Conservation (phyloP, 2,888 invertebrate genomes). For the Sarcophaga carnaria region DNA sequence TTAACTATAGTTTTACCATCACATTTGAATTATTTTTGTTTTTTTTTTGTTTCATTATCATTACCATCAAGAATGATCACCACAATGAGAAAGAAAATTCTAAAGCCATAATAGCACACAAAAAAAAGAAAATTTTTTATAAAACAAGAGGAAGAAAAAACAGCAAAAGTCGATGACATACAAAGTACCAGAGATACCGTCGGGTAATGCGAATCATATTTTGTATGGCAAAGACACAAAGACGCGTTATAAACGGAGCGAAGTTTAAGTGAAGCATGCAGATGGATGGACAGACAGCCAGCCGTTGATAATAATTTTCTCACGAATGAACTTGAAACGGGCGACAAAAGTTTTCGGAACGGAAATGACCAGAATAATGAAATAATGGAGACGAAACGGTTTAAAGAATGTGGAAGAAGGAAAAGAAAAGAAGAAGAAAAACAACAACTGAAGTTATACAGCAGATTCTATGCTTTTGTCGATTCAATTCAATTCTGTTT, state of each 20-base stretch:
- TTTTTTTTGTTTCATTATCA: not conserved
- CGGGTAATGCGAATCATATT: slow-evolving; percentile 7
- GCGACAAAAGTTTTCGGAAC: slow-evolving; percentile 68
- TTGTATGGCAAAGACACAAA: not conserved
- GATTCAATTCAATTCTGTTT: not conserved
- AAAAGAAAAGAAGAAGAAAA: not conserved
- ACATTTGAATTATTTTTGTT: not conserved
- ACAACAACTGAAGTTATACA: slow-evolving; percentile 41
- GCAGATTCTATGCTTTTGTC: slow-evolving; percentile 32
- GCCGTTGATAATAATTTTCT: slow-evolving; percentile 60
- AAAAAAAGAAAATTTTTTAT: slow-evolving; percentile 11
- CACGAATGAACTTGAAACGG: slow-evolving; percentile 69
- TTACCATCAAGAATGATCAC: not conserved
- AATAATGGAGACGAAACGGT: slow-evolving; percentile 49
- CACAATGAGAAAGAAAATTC: not conserved
- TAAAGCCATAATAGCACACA: not conserved
- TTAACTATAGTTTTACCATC: not conserved
- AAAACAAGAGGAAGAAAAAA: not conserved
- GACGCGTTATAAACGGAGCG: slow-evolving; percentile 1
- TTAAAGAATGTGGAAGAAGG: slow-evolving; percentile 7
- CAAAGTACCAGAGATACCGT: slow-evolving; percentile 33
- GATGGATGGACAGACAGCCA: not conserved
- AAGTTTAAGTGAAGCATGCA: slow-evolving; percentile 23
- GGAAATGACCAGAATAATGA: slow-evolving; percentile 68
- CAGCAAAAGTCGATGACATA: slow-evolving; percentile 55